Conservation (phyloP, 2,113 vertebrate genomes). For the Otus sunia region DNA sequence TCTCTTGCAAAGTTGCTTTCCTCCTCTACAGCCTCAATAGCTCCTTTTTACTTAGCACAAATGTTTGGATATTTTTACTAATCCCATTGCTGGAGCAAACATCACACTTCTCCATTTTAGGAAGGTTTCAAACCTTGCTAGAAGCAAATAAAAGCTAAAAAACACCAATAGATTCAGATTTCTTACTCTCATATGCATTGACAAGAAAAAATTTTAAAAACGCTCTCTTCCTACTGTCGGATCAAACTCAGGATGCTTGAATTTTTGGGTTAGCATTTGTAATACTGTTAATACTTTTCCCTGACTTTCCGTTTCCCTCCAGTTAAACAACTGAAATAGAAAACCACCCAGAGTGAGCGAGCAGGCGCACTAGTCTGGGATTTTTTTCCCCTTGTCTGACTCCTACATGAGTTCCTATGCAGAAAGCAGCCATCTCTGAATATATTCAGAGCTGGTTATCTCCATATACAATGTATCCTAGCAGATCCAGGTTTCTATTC, state of each 20-base stretch:
- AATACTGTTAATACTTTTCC: not conserved
- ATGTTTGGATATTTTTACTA: not conserved
- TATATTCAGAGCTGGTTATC: slow-evolving; percentile 36
- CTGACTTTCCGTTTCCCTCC: not conserved
- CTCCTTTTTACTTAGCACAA: not conserved
- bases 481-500: not conserved
- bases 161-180: not conserved
- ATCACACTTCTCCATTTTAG: not conserved
- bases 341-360: not conserved
- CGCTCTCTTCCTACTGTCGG: not conserved
- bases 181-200: not conserved
- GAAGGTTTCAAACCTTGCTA: not conserved
- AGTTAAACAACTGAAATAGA: not conserved
- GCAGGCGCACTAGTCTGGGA: not conserved
- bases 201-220: not conserved
- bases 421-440: slow-evolving; percentile 35
- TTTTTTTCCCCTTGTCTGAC: slow-evolving; percentile 37
- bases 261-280: not conserved
- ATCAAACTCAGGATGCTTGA: not conserved
- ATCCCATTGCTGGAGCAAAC: not conserved
- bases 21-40: not conserved
- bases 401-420: slow-evolving; percentile 30
- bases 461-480: slow-evolving; percentile 5
- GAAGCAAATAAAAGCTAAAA: slow-evolving; percentile 3
- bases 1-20: not conserved